Percentiles rank a stretch among this genome's conserved stretches.
Conservation (phyloP, 2,113 vertebrate species). For the Glaucomys volans region DNA sequence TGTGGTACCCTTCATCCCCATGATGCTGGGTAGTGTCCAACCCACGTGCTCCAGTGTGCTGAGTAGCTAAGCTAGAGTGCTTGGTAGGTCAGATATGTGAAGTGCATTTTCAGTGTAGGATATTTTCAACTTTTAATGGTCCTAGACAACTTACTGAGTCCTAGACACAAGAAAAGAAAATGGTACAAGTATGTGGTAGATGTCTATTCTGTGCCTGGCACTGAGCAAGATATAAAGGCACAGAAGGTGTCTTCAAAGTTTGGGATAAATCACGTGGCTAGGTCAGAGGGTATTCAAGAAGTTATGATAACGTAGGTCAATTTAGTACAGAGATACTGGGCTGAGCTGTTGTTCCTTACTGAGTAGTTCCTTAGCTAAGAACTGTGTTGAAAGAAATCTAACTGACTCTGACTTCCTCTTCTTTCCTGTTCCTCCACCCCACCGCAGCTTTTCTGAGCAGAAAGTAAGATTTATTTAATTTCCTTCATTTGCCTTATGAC, state of each 20-base stretch:
- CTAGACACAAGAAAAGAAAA: background rate
- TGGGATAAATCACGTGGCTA: background rate
- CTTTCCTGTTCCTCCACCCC: background rate
- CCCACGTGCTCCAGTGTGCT: background rate
- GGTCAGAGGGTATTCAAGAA: background rate
- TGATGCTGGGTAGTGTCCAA: background rate
- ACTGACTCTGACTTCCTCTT: background rate
- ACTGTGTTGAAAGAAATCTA: background rate
- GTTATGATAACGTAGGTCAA: background rate
- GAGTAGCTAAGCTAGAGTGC: background rate
- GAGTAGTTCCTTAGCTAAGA: background rate
- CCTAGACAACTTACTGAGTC: background rate
- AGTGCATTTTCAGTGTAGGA: background rate
- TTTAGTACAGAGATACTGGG: background rate
- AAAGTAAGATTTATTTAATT: slow-evolving; percentile 48
- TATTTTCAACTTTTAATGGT: background rate
- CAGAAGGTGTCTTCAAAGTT: background rate
- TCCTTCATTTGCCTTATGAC: slow-evolving; percentile 23
- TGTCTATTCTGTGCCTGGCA: background rate
- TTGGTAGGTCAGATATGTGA: background rate
- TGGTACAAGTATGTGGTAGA: background rate
- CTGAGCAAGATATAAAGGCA: background rate
- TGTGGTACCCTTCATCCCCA: too few species aligned
- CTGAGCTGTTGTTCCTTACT: background rate
- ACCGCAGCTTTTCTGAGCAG: background rate